phyloP scores from a whole-genome alignment of 2,888 invertebrate genomes.

The Buathra laborator region DNA sequence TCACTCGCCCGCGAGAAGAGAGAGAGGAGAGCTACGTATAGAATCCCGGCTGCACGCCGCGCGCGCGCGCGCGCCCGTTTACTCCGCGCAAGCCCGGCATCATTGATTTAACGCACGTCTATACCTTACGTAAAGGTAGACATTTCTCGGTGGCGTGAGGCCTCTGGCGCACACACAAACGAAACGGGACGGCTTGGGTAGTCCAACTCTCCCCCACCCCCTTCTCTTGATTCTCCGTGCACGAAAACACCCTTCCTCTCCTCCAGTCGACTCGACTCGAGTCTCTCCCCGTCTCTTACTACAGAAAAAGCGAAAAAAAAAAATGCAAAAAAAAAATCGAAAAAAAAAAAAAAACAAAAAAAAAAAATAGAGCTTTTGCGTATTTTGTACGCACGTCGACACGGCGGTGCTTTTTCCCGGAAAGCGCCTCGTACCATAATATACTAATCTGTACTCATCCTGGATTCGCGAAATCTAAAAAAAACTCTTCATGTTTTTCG shows the following conservation, averaged over 20 bases:
- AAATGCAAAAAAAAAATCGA: neutral
- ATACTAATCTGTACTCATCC: neutral
- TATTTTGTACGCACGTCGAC: conserved; percentile 57
- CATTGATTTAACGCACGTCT: conserved; percentile 83
- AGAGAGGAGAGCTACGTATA: conserved; percentile 30
- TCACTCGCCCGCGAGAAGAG: conserved; percentile 42
- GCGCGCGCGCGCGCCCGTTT: conserved; percentile 63
- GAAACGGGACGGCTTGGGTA: conserved; percentile 5
- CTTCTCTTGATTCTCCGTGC: neutral
- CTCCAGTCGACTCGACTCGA: neutral
- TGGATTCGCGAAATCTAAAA: neutral
- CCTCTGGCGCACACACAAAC: conserved; percentile 17
- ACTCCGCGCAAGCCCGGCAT: conserved; percentile 82
- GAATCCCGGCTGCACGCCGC: conserved; percentile 73
- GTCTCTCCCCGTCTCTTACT: conserved; percentile 17
- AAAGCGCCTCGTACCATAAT: neutral
- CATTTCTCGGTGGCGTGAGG: conserved; percentile 65
- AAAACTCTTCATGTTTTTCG: neutral
- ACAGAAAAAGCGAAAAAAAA: conserved; percentile 3
- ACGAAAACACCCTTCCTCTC: conserved; percentile 8
- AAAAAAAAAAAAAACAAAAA: conserved; percentile 7
- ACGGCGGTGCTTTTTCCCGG: conserved; percentile 6
- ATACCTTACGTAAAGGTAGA: conserved; percentile 69
- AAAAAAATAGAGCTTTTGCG: conserved; percentile 48
- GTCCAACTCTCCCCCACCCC: neutral